phyloP scores from a whole-genome alignment of 2,888 invertebrate genomes.

The Heterodera filipjevi region DNA sequence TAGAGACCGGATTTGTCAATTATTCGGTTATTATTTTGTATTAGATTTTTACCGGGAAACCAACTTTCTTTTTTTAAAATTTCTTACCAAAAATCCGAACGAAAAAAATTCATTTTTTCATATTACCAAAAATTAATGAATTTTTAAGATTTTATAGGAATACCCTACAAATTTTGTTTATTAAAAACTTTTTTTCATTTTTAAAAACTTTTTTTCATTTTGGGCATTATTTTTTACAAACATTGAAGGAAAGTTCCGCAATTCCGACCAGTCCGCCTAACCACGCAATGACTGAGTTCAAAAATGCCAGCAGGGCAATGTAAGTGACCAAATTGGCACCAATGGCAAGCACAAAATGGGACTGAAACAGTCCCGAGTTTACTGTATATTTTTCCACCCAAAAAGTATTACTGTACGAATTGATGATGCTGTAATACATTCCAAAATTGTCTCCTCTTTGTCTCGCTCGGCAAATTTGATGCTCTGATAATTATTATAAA shows the following conservation, averaged over 20 bases:
- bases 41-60: too few species aligned
- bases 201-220: too few species aligned
- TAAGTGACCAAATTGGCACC: constrained; percentile 89
- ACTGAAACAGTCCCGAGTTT: neutral
- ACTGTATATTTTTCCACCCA: constrained; percentile 68
- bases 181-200: too few species aligned
- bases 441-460: neutral
- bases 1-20: too few species aligned
- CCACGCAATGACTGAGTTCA: constrained; percentile 82
- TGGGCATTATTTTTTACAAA: neutral
- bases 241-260: neutral
- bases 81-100: too few species aligned
- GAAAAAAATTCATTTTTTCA: too few species aligned
- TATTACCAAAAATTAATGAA: too few species aligned
- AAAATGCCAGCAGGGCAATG: constrained; percentile 81
- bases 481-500: neutral
- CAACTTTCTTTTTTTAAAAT: too few species aligned
- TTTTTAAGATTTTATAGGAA: too few species aligned
- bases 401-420: neutral
- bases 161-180: too few species aligned
- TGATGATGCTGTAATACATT: neutral
- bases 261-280: constrained; percentile 76
- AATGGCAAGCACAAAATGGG: constrained; percentile 79
- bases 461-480: neutral
- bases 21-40: too few species aligned